Conservation (phyloP, 1,140 invertebrate species). For the Formica selysi region DNA sequence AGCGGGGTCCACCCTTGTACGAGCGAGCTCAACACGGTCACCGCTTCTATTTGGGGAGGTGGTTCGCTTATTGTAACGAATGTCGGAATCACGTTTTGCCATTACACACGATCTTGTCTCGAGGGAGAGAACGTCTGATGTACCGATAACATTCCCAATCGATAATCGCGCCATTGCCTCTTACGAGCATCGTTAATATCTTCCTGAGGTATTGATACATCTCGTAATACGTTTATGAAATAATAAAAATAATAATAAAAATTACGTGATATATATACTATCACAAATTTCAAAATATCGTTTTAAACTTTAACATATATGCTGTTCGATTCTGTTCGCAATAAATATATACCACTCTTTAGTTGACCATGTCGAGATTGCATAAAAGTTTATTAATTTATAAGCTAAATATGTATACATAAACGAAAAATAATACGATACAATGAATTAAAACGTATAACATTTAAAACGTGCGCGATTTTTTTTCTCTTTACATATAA, state of each 20-base stretch:
- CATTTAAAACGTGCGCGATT: not conserved
- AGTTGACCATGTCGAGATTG: not conserved
- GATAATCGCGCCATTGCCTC: slow-evolving; percentile 79
- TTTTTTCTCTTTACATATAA: slow-evolving; percentile 37
- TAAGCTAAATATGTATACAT: slow-evolving; percentile 7
- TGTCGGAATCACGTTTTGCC: slow-evolving; percentile 80
- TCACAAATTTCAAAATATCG: not conserved
- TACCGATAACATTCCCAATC: slow-evolving; percentile 82
- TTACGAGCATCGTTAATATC: not conserved
- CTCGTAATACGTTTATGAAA: not conserved
- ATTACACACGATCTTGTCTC: slow-evolving; percentile 81
- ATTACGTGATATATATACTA: not conserved
- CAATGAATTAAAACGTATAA: slow-evolving; percentile 28
- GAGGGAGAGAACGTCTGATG: slow-evolving; percentile 77
- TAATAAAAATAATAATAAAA: not conserved
- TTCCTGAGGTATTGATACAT: not conserved
- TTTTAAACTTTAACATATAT: not conserved
- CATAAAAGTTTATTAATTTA: slow-evolving; percentile 34
- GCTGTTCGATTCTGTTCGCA: not conserved
- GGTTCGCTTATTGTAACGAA: slow-evolving; percentile 85
- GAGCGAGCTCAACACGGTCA: slow-evolving; percentile 78
- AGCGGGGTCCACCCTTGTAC: slow-evolving; percentile 77
- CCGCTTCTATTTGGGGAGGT: slow-evolving; percentile 75
- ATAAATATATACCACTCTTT: not conserved
- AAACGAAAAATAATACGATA: slow-evolving; percentile 12